phyloP scores from a whole-genome alignment of 2,797 vertebrate species.

The Cephalopachus bancanus region DNA sequence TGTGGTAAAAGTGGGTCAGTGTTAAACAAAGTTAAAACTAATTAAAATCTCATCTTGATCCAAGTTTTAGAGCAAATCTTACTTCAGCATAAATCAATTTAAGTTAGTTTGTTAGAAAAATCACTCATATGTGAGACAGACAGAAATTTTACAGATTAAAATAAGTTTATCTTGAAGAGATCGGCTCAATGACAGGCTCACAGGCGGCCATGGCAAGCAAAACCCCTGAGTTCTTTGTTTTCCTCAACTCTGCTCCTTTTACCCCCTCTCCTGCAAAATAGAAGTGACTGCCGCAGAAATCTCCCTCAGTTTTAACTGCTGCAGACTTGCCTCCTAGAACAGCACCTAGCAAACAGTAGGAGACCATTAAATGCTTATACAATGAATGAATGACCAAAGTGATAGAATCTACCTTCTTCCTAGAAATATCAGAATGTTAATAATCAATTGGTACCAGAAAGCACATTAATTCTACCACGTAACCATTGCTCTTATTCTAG shows the following conservation, averaged over 20 bases:
- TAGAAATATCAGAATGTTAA: conserved; percentile 7
- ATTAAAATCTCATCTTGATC: conserved; percentile 42
- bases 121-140: background rate
- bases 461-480: background rate
- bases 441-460: background rate
- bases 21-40: conserved; percentile 38
- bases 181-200: background rate
- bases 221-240: background rate
- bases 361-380: background rate
- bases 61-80: background rate
- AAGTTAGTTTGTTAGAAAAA: conserved; percentile 29
- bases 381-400: background rate
- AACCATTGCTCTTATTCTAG: conserved; percentile 18
- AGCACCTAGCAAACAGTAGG: background rate
- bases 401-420: background rate
- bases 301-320: background rate
- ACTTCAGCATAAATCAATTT: conserved; percentile 29
- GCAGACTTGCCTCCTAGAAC: background rate
- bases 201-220: background rate
- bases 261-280: background rate
- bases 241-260: background rate
- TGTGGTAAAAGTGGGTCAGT: conserved; percentile 39
- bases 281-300: background rate
- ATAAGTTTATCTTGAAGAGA: background rate
- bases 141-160: background rate